Base-by-base conservation (phyloP, 2,888 invertebrate species). In the Hydriomena furcata region DNA sequence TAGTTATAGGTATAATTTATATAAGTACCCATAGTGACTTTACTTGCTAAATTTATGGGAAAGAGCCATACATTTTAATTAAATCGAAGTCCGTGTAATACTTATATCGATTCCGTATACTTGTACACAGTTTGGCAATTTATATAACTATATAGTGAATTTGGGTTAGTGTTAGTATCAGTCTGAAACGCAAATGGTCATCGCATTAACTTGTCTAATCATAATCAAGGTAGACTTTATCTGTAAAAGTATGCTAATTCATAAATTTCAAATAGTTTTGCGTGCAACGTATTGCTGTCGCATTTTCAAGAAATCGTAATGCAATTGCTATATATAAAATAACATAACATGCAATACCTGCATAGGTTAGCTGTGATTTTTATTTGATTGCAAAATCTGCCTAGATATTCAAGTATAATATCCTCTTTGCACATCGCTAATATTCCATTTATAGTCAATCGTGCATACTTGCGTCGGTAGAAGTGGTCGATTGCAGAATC, bases 1-100 rank as follows among this genome's bases (percentile, higher is more conserved):
- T 52, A 45, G 51, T 54, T 51, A 48, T 48, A 25, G 46, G 47
- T 44, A 58, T 56, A 61, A 58, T 35, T 35, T 41, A 28, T 36
- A 24, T 23, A 44, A 34, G 30, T 27, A 40, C n/a, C n/a, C 13
- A 12, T 25, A 10, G 10, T 37, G 24, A 41, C 41, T 34, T 53
- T 52, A 50, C 52, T 42, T 28, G 23, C 12, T 50, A 35, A 17
- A 49, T 36, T 32, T 32, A 35, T 31, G 35, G n/a, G n/a, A n/a
- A n/a, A n/a, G n/a, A 13, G 13, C 1, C 6, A 25, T 43, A 12
- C 12, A 5, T 31, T 11, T 7, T 4, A 7, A 24, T 7, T 7
- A 24, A 36, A 17, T 3, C 4, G 17, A 17, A 17, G 4, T 4
- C 4, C 17, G 17, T 17, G 2, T 3, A 17, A 17, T n/a, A n/a